Conservation (phyloP, 2,113 vertebrate species). For the Zeus faber region DNA sequence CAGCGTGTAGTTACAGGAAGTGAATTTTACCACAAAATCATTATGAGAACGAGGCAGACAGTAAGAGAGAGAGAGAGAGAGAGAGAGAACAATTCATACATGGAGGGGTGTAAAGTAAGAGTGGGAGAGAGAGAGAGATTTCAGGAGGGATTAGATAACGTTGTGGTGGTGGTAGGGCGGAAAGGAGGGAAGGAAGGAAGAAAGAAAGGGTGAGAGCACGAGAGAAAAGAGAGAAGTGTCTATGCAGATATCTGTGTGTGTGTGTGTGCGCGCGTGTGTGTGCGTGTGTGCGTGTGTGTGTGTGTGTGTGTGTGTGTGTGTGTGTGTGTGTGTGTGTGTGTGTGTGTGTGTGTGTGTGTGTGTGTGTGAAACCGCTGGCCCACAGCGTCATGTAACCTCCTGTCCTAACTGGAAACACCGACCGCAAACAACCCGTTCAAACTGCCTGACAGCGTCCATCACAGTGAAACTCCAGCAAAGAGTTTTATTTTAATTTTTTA, state of each 20-base stretch:
- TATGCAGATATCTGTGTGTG: too few species aligned
- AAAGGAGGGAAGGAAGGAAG: too few species aligned
- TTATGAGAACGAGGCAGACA: slow-evolving; percentile 8
- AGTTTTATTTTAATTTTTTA: too few species aligned
- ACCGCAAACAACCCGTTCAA: too few species aligned
- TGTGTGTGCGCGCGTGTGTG: slow-evolving; percentile 31
- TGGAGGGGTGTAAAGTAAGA: too few species aligned
- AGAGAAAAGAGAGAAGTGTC: too few species aligned
- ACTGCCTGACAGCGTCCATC: too few species aligned
- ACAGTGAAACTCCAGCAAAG: too few species aligned
- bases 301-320: slow-evolving; percentile 20
- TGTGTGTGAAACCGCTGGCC: slow-evolving; percentile 30
- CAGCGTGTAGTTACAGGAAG: slow-evolving; percentile 55
- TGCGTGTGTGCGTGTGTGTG: slow-evolving; percentile 27
- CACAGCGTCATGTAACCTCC: slow-evolving; percentile 42
- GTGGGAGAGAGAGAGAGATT: slow-evolving; percentile 20
- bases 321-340: slow-evolving; percentile 27
- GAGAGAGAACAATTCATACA: too few species aligned
- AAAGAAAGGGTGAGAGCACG: too few species aligned
- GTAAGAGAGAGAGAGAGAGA: slow-evolving; percentile 15
- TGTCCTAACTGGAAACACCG: slow-evolving; percentile 37
- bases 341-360: slow-evolving; percentile 8
- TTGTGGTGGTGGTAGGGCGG: slow-evolving; percentile 48
- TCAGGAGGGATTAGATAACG: slow-evolving; percentile 59
- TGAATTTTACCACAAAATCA: slow-evolving; percentile 27